Base-by-base conservation (phyloP, 1,140 invertebrate genomes). In the Andricus grossulariae region DNA sequence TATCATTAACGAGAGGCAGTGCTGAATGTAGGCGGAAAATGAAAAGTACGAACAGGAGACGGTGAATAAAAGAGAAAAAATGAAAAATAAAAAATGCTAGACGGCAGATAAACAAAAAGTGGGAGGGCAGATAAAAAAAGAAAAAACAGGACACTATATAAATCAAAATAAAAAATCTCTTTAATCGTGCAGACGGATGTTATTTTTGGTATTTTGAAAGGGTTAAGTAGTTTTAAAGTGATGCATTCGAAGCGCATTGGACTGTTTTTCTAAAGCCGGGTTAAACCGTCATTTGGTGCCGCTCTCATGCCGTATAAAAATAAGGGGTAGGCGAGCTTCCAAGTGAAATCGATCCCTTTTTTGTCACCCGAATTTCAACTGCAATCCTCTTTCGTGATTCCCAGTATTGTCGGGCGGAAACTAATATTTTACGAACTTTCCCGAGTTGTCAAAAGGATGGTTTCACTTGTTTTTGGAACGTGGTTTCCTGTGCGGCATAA, bases 331-430 rank as follows among this genome's bases (percentile, higher is more conserved):
- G 60, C 25, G 60, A 66, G 60, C 60, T 66, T 66, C 60, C 60
- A 66, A 66, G 60, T 66, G 60, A 66, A 66, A 66, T 66, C 60
- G 60, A 66, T 66, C 60, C 60, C 32, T 66, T 66, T 66, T 66
- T 66, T 66, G 60, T 66, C 60, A 66, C 60, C n/a, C 60, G 32
- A 39, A 39, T 66, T 32, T 32, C 60, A 66, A 66, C 60, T 66
- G 60, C 60, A 66, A 66, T 66, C 15, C 60, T 66, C 45, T 32
- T 66, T 66, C 32, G 32, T 45, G 60, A 66, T 66, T 66, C 60
- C 32, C 60, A 66, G 39, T 25, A n/a, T 39, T 66, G 25, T 66
- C 60, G 60, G 1, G 60, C 21, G 45, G 32, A 66, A 66, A 66
- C 25, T 45, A 66, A 66, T 66, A 66, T 66, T 66, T 66, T 32